Evolutionary conservation across 2,888 invertebrate genomes (phyloP).

Genomic region (Lobophora halterata): DNA sequence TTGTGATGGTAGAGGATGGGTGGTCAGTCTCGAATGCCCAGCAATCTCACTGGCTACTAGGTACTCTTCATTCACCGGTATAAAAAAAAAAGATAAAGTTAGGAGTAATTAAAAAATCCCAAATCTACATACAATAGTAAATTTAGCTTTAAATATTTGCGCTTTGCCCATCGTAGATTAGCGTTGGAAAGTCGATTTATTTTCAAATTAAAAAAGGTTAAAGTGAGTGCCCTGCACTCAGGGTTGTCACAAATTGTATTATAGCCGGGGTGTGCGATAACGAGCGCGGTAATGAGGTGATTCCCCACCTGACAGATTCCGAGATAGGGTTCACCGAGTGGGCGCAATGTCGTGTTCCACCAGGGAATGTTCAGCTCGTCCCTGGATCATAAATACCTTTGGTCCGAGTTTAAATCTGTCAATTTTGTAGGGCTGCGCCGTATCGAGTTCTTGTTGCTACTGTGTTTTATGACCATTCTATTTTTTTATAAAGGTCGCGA

Average conservation of each 20-base stretch:
- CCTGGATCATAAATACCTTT: background rate
- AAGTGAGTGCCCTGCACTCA: background rate
- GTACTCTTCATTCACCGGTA: too few species aligned
- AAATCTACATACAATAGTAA: too few species aligned
- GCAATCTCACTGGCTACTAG: too few species aligned
- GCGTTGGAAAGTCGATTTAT: too few species aligned
- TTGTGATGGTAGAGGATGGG: too few species aligned
- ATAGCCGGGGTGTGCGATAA: conserved; percentile 12
- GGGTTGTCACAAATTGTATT: conserved; percentile 19
- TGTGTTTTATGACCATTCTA: background rate
- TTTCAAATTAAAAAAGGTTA: too few species aligned
- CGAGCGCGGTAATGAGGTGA: conserved; percentile 14
- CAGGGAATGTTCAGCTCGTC: conserved; percentile 1
- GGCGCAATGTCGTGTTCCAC: background rate
- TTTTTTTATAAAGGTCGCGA: too few species aligned
- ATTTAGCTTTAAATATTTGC: too few species aligned
- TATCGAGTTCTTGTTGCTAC: background rate
- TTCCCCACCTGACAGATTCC: background rate
- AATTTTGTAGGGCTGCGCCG: conserved; percentile 1
- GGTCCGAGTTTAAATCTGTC: conserved; percentile 4
- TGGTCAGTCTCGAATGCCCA: too few species aligned
- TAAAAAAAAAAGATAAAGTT: too few species aligned
- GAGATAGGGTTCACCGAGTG: background rate
- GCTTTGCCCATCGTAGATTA: too few species aligned
- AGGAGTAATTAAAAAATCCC: too few species aligned